Base-by-base conservation (phyloP, 2,113 vertebrate species). In the Otis tarda region DNA sequence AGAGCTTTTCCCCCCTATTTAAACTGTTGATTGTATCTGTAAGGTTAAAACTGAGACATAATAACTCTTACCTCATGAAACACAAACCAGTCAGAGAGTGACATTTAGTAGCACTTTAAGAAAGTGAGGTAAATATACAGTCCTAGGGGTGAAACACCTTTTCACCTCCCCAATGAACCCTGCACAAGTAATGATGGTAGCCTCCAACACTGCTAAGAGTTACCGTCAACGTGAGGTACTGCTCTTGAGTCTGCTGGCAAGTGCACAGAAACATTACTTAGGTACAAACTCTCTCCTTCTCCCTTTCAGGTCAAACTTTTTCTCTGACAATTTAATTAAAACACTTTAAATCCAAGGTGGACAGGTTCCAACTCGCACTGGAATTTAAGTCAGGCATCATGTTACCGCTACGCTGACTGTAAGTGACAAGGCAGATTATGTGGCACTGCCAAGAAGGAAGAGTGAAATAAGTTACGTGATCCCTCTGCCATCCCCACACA, bases 171-270 rank as follows among this genome's bases (percentile, higher is more conserved):
- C 65, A n/a, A n/a, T 47, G 80, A 81, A n/a, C 15, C 5, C 14
- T 50, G 30, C 11, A 47, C 18, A 47, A 47, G 19, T 33, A 59
- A 67, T 0, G 49, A 39, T 2, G 10, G 52, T 33, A 83, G 67
- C 13, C 39, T 74, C 35, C 24, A n/a, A 7, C 6, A 47, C 2
- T 63, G 20, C 69, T 47, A 25, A 55, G 6, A 47, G 56, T 31
- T 25, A n/a, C 41, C 12, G 14, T 6, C 55, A 41, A 30, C 1
- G 1, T 0, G 0, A 39, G 5, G 2, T n/a, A 23, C 43, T 47
- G 33, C 45, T 63, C 10, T 37, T 27, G 25, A 83, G 35, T 31
- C 49, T 69, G 63, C 22, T 74, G 25, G 13, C 35, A 53, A 80
- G 12, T 3, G 25, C 33, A 70, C 23, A 33, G 3, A 69, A 77